A percentile compares a stretch with the other conserved stretches of the same genome.
These are phyloP conservation scores for Paradisaea rubra DNA, from an alignment of 2,113 vertebrate species.

Conservation along the genomic window DNA sequence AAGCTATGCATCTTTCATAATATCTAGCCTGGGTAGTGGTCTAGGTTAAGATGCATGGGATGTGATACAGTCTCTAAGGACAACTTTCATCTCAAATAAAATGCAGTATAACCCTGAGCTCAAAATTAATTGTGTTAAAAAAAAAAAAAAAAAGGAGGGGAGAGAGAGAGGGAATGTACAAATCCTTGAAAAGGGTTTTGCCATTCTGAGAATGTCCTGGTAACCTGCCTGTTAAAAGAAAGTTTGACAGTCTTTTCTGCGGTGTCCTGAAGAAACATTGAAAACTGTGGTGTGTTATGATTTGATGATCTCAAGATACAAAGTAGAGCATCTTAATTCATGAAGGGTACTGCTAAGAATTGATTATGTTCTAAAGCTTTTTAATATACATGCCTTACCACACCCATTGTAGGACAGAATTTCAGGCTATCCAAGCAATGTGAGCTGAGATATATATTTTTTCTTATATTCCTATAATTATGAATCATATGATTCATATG, in stretches of 20 bases:
- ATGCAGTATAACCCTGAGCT: neutral
- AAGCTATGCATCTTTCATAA: conserved; percentile 11
- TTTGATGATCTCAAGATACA: neutral
- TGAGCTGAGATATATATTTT: neutral
- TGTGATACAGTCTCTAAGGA: neutral
- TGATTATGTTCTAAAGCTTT: neutral
- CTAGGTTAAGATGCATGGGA: neutral
- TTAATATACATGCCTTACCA: neutral
- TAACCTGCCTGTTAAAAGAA: neutral
- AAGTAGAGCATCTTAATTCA: neutral
- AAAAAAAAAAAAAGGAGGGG: neutral
- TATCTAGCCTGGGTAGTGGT: neutral
- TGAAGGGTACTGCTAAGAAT: neutral
- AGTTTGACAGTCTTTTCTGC: neutral
- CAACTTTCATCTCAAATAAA: neutral
- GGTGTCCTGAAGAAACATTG: neutral
- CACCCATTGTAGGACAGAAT: neutral
- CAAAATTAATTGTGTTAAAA: neutral
- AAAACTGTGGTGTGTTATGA: neutral
- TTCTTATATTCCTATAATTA: neutral
- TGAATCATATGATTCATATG: neutral
- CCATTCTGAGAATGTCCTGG: neutral
- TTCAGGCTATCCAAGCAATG: neutral
- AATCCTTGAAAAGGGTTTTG: neutral
- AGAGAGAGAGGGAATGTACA: neutral